Conservation (phyloP, 2,797 vertebrate species). For the Pangasius sanitwongsei region DNA sequence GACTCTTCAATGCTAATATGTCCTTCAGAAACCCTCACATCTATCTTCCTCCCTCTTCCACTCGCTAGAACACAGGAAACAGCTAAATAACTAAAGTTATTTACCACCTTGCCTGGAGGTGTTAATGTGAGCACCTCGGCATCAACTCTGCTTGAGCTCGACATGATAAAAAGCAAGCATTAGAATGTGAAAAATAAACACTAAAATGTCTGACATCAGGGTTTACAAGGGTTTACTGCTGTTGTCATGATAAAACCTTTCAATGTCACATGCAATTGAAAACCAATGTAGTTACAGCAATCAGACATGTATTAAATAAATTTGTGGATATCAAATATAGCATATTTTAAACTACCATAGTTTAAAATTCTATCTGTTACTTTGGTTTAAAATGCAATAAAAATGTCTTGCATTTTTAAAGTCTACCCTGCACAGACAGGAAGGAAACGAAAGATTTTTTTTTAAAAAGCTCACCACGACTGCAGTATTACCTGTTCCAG, state of each 20-base stretch:
- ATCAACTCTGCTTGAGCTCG: conserved; percentile 7
- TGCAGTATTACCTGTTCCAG: conserved; percentile 1
- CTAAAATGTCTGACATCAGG: background rate
- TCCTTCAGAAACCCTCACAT: background rate
- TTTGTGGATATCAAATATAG: background rate
- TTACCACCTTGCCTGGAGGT: conserved; percentile 32
- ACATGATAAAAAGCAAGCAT: conserved; percentile 25
- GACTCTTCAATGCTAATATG: conserved; percentile 52
- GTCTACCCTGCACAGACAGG: background rate
- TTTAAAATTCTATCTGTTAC: background rate
- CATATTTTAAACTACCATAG: background rate
- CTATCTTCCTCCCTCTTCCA: conserved; percentile 20
- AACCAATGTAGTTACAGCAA: background rate
- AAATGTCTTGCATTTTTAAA: background rate
- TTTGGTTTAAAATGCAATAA: background rate
- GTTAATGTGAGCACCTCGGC: conserved; percentile 33
- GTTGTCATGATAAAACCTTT: background rate
- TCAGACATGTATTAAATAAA: background rate
- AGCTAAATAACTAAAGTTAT: conserved; percentile 41
- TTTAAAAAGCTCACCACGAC: background rate
- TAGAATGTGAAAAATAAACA: conserved; percentile 31
- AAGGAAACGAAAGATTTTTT: background rate
- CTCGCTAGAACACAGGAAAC: conserved; percentile 33
- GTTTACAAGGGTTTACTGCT: background rate
- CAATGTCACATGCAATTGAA: background rate